phyloP scores from a whole-genome alignment of 2,888 invertebrate species.

The Scelioninae gen. 1 region DNA sequence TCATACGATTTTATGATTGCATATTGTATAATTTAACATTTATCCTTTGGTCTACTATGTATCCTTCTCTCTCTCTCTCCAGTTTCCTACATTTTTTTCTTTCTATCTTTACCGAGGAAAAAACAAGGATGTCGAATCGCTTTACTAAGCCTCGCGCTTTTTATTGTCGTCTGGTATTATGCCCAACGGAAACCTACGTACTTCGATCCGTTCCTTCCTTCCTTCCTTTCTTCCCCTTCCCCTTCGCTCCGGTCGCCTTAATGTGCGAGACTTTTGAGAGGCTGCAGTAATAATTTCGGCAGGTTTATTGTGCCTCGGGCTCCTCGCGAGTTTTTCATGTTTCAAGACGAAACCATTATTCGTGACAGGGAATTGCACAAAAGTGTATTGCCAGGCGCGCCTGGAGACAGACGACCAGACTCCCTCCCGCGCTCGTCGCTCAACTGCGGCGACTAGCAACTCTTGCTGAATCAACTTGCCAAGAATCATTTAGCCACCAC shows the following conservation, averaged over 20 bases:
- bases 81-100: slow-evolving; percentile 1
- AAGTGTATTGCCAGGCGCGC: slow-evolving; percentile 79
- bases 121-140: slow-evolving; percentile 39
- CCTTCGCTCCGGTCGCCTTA: slow-evolving; percentile 51
- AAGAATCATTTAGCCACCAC: slow-evolving; percentile 74
- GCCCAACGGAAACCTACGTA: slow-evolving; percentile 54
- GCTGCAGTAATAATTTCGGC: slow-evolving; percentile 77
- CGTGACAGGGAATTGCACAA: slow-evolving; percentile 78
- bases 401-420: slow-evolving; percentile 78
- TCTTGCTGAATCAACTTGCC: slow-evolving; percentile 73
- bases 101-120: slow-evolving; percentile 24
- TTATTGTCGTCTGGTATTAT: slow-evolving; percentile 66
- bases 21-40: slow-evolving; percentile 54
- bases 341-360: slow-evolving; percentile 78
- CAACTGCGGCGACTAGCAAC: slow-evolving; percentile 59
- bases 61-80: background rate
- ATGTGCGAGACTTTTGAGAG: slow-evolving; percentile 71
- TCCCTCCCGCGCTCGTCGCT: slow-evolving; percentile 71
- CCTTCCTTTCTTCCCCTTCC: slow-evolving; percentile 34
- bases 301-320: slow-evolving; percentile 76
- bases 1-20: slow-evolving; percentile 53
- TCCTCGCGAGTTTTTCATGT: slow-evolving; percentile 75
- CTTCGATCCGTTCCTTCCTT: slow-evolving; percentile 55
- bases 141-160: slow-evolving; percentile 60
- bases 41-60: slow-evolving; percentile 23